These are phyloP conservation scores for Sphaeridia pumilis DNA, from an alignment of 2,888 invertebrate genomes.

Conservation along the genomic window DNA sequence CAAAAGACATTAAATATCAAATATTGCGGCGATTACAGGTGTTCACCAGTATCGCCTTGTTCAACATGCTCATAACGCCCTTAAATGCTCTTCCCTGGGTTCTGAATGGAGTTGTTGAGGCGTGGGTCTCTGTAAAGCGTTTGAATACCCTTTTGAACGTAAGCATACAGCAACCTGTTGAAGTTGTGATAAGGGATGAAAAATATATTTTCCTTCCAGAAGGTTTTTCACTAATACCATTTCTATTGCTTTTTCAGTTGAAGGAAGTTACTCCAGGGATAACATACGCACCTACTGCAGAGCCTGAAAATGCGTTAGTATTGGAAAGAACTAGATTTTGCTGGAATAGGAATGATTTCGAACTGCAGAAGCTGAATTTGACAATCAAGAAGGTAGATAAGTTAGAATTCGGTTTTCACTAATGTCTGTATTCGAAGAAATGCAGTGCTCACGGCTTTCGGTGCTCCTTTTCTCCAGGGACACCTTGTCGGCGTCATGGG, in stretches of 20 bases:
- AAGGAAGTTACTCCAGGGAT: background rate
- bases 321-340: slow-evolving; percentile 8
- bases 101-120: slow-evolving; percentile 86
- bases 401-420: background rate
- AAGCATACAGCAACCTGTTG: no score
- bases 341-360: slow-evolving; percentile 18
- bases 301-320: background rate
- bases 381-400: slow-evolving; percentile 39
- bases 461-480: slow-evolving; percentile 45
- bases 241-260: background rate
- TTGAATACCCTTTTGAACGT: slow-evolving; percentile 11
- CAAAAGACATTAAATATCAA: background rate
- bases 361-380: slow-evolving; percentile 39
- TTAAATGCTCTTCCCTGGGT: slow-evolving; percentile 98
- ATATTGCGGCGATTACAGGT: slow-evolving; percentile 45
- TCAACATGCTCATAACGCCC: slow-evolving; percentile 91
- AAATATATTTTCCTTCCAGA: background rate
- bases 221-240: background rate
- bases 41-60: slow-evolving; percentile 85
- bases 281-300: background rate
- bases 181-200: no score
- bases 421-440: background rate
- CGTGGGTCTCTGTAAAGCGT: slow-evolving; percentile 39
- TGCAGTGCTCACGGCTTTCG: background rate
- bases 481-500: slow-evolving; percentile 79